Evolutionary conservation across 92 coral and sea anemone genomes (phyloP).

Genomic region (Virgularia gustaviana): DNA sequence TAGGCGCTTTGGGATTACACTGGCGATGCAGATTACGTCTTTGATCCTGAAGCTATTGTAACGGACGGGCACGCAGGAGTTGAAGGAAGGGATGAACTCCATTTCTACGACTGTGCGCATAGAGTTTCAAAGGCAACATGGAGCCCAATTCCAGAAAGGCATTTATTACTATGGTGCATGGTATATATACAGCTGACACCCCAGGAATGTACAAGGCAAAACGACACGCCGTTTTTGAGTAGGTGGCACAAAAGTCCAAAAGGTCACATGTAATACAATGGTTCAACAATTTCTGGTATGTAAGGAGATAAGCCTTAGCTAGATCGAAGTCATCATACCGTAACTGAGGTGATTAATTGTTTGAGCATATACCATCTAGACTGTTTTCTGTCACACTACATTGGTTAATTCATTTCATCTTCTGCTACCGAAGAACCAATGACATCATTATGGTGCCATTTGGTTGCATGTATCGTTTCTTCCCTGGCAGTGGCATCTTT

Average conservation of each 20-base stretch:
- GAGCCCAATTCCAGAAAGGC: conserved; percentile 50
- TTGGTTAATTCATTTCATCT: too few species aligned
- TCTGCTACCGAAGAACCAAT: too few species aligned
- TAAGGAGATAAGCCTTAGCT: conserved; percentile 43
- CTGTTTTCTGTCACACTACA: too few species aligned
- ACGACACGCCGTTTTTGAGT: conserved; percentile 47
- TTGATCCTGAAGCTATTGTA: conserved; percentile 49
- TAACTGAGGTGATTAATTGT: too few species aligned
- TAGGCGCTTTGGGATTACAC: conserved; percentile 48
- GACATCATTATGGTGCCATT: too few species aligned
- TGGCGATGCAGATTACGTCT: conserved; percentile 41
- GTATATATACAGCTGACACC: conserved; percentile 52
- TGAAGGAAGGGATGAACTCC: too few species aligned
- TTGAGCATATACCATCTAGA: too few species aligned
- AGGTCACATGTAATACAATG: conserved; percentile 43
- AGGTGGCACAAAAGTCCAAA: conserved; percentile 33
- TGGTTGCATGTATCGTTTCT: too few species aligned
- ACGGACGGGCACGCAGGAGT: conserved; percentile 28
- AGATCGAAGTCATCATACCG: too few species aligned
- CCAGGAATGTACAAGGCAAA: conserved; percentile 51
- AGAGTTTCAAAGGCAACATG: conserved; percentile 32
- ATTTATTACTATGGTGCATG: conserved; percentile 53
- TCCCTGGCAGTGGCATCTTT: too few species aligned
- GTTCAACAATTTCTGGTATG: conserved; percentile 53
- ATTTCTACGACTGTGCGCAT: conserved; percentile 59